These are phyloP conservation scores for Dasyprocta punctata DNA, from an alignment of 2,113 vertebrate species.

Conservation along the genomic window DNA sequence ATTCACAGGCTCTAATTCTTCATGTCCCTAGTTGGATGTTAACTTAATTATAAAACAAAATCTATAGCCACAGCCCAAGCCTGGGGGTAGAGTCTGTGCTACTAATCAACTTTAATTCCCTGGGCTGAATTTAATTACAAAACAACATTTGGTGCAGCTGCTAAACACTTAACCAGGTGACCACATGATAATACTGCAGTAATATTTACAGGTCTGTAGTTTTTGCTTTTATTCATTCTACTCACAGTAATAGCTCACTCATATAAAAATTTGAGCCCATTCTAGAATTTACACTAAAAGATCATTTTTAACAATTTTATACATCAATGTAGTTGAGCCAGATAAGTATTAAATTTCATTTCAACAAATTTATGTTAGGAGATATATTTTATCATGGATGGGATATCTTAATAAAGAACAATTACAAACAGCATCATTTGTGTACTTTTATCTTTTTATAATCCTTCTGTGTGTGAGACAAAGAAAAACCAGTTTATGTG, in stretches of 20 bases:
- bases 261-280: not conserved
- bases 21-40: slow-evolving; percentile 68
- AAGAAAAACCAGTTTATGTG: not conserved
- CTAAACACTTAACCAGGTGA: slow-evolving; percentile 78
- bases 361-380: slow-evolving; percentile 16
- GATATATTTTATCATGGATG: not conserved
- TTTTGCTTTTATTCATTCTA: not conserved
- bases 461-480: not conserved
- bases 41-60: slow-evolving; percentile 81
- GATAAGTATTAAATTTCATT: not conserved
- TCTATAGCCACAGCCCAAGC: slow-evolving; percentile 71
- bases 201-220: slow-evolving; percentile 32
- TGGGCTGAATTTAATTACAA: slow-evolving; percentile 82
- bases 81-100: slow-evolving; percentile 73
- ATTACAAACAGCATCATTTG: not conserved
- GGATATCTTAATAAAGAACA: not conserved
- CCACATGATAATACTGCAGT: not conserved
- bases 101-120: slow-evolving; percentile 82
- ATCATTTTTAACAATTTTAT: not conserved
- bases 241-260: not conserved
- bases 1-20: slow-evolving; percentile 49
- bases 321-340: not conserved
- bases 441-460: not conserved
- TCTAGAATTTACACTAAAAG: not conserved
- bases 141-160: slow-evolving; percentile 81